Evolutionary conservation across 2,888 invertebrate species (phyloP), one percentile per base, ranked within the genome.

Genomic region (Disparrhopalites patrizii): DNA sequence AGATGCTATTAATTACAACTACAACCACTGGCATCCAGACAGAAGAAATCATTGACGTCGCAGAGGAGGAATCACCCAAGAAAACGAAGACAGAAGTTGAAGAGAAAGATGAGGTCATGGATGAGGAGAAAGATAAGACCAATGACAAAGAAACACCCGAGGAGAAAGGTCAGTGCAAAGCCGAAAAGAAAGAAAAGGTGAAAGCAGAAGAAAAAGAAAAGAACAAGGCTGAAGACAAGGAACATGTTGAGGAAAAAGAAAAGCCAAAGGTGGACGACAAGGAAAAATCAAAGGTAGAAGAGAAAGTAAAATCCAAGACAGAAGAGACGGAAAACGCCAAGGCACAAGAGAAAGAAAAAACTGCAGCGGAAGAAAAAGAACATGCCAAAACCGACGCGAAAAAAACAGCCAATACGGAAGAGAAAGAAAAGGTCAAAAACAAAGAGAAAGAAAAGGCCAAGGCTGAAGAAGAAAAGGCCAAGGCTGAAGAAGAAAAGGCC

Each of bases 241-340:
- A 8, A 3, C 23, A 38, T 7, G 30, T 13, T 5, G 18, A 62
- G 33, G 7, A 51, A 33, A 18, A 62, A 31, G 52, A 36, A n/a
- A 38, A 7, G n/a, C 5, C 13, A 3, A 40, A 55, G 30, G 40
- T 40, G 36, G 63, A 38, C n/a, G n/a, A 62, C 10, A n/a, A 64
- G 33, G 43, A 43, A 5, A 40, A 64, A 25, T 56, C 7, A 4
- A 52, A 20, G 4, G 38, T 30, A 3, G 57, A 36, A 36, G 52
- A 60, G 51, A 57, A 57, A 40, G 62, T n/a, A 10, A 38, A 58
- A n/a, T n/a, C n/a, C n/a, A n/a, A n/a, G n/a, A n/a, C n/a, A 20
- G 43, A 25, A 18, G 38, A 60, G 38, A 52, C 25, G 28, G 31
- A 62, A 62, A 5, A 7, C 28, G 31, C 3, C 28, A n/a, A n/a